These are phyloP conservation scores for Hyaena hyaena DNA, from an alignment of 2,113 vertebrate species.

Conservation along the genomic window DNA sequence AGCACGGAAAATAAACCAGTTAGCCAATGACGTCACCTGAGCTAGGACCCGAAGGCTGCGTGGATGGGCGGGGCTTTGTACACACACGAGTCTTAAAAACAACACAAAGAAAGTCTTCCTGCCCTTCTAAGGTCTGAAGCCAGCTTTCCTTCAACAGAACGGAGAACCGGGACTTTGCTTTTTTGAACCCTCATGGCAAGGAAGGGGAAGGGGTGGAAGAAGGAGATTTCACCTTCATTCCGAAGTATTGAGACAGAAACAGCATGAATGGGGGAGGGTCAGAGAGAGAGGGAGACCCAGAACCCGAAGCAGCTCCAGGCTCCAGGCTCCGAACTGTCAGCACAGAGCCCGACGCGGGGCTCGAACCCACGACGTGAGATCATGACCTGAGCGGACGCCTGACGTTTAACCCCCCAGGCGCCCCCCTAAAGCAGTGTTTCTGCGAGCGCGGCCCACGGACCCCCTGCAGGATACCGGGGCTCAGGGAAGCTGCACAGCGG, in stretches of 20 bases:
- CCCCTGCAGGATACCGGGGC: neutral
- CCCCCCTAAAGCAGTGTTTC: neutral
- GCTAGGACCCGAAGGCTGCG: constrained; percentile 53
- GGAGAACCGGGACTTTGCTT: neutral
- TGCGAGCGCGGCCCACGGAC: neutral
- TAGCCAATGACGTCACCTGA: constrained; percentile 70
- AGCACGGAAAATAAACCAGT: constrained; percentile 74
- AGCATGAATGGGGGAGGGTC: no score
- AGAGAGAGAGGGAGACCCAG: no score
- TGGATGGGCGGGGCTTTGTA: neutral
- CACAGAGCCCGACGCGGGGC: no score
- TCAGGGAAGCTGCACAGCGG: neutral
- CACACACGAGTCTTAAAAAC: neutral
- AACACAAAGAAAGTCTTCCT: neutral
- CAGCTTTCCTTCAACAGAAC: neutral
- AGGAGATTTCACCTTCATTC: constrained; percentile 1
- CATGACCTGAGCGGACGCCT: no score
- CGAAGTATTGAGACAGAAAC: neutral
- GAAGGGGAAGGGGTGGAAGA: neutral
- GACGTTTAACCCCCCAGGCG: no score
- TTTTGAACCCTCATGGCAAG: neutral
- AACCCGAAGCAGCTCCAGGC: no score
- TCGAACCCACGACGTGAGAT: no score
- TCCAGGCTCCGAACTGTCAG: no score
- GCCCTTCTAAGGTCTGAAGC: neutral